phyloP scores from a whole-genome alignment of 2,888 invertebrate genomes.

The Tachina lurida region DNA sequence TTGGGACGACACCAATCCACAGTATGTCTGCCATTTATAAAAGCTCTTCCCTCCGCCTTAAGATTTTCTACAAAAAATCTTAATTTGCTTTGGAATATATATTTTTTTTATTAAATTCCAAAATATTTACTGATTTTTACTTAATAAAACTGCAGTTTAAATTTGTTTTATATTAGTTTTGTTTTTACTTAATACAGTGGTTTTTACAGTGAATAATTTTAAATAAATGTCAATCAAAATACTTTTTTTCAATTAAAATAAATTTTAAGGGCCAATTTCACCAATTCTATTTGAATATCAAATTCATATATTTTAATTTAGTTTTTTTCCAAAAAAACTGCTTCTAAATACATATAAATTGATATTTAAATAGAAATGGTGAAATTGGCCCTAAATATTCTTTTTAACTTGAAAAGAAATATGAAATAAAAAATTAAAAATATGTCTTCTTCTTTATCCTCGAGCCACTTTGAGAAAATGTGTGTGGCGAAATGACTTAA shows the following conservation, averaged over 20 bases:
- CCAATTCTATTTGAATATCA: too few species aligned
- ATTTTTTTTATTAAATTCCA: background rate
- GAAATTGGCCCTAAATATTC: background rate
- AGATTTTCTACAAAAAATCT: too few species aligned
- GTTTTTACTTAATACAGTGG: conserved; percentile 63
- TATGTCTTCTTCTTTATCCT: conserved; percentile 51
- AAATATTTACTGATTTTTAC: background rate
- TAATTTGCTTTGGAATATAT: too few species aligned
- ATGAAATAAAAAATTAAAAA: conserved; percentile 39
- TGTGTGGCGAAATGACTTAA: conserved; percentile 31
- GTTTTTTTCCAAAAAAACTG: too few species aligned
- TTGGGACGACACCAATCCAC: too few species aligned
- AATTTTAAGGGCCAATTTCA: background rate
- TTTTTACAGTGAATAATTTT: conserved; percentile 59
- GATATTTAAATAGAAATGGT: too few species aligned
- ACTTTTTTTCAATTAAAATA: conserved; percentile 36
- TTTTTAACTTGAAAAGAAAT: conserved; percentile 27
- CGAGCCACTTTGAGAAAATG: conserved; percentile 28
- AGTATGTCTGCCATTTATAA: too few species aligned
- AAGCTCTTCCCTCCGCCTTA: too few species aligned
- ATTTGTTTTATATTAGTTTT: conserved; percentile 25
- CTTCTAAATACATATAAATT: too few species aligned
- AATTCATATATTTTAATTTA: too few species aligned
- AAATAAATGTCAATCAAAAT: conserved; percentile 49
- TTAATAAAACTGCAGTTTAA: background rate